A percentile compares a stretch with the other conserved stretches of the same genome.
These are phyloP conservation scores for Dipus sagitta DNA, from an alignment of 2,797 vertebrate genomes.

Conservation along the genomic window DNA sequence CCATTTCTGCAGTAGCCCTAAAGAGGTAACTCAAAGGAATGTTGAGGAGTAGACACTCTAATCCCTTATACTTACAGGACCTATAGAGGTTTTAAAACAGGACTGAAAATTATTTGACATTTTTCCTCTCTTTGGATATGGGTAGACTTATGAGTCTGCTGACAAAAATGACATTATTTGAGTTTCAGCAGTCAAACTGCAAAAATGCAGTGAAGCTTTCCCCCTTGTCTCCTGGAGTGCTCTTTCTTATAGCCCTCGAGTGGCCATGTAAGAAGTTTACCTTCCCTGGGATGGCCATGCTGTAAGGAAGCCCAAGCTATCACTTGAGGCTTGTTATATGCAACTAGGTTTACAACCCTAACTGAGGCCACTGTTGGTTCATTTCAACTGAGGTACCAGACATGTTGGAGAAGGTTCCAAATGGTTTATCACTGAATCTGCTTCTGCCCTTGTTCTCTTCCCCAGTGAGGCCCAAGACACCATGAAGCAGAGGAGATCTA, in stretches of 20 bases:
- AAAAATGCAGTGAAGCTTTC: neutral
- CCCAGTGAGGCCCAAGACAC: neutral
- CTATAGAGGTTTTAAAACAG: neutral
- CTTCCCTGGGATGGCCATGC: neutral
- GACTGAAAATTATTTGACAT: neutral
- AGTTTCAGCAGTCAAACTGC: neutral
- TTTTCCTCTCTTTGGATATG: neutral
- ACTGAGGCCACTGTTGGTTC: neutral
- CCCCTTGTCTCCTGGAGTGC: neutral
- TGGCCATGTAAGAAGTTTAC: neutral
- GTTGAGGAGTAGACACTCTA: neutral
- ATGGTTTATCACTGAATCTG: neutral
- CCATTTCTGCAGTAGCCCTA: neutral
- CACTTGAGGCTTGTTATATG: neutral
- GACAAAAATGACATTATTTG: neutral
- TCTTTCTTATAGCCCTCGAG: neutral
- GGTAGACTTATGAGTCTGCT: neutral
- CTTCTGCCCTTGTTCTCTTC: neutral
- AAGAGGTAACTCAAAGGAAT: slow-evolving; percentile 11
- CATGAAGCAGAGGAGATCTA: neutral
- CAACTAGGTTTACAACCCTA: neutral
- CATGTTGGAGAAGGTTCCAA: neutral
- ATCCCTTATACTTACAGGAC: neutral
- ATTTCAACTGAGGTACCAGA: neutral
- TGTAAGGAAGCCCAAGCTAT: neutral